Evolutionary conservation across 2,113 vertebrate genomes (phyloP).

Genomic region (Gopherus flavomarginatus): DNA sequence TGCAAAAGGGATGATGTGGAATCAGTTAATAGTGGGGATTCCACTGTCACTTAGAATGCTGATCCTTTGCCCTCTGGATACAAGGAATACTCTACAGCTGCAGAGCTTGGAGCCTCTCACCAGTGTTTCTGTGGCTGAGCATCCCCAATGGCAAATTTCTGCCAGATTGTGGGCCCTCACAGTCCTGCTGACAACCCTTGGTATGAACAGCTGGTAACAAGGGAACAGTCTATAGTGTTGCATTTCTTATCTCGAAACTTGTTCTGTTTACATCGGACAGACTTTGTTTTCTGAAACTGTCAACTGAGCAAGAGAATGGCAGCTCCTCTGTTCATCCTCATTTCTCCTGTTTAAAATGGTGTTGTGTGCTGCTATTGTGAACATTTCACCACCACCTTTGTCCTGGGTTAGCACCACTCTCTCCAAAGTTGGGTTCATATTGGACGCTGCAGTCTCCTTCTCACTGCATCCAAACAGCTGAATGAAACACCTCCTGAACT

Average conservation of each 20-base stretch:
- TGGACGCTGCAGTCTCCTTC: constrained; percentile 57
- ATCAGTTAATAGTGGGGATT: background rate
- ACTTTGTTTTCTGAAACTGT: constrained; percentile 84
- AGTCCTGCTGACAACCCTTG: background rate
- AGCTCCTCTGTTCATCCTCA: constrained; percentile 72
- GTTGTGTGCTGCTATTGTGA: constrained; percentile 72
- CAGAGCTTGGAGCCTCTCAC: too few species aligned
- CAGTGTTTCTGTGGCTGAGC: background rate
- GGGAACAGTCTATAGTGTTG: background rate
- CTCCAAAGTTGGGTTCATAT: constrained; percentile 76
- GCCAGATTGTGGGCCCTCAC: background rate
- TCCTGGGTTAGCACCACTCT: constrained; percentile 68
- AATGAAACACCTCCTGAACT: constrained; percentile 90
- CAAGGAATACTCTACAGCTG: background rate
- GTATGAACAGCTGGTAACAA: background rate
- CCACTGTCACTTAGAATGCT: background rate
- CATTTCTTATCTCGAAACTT: background rate
- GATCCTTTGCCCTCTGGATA: background rate
- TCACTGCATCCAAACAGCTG: constrained; percentile 81
- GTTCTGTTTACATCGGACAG: constrained; percentile 71
- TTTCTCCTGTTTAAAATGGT: constrained; percentile 48
- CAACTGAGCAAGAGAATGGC: constrained; percentile 68
- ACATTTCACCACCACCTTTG: constrained; percentile 82
- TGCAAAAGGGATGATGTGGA: background rate
- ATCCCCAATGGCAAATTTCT: background rate